These are phyloP conservation scores for Erythrocebus patas DNA, from an alignment of 2,113 vertebrate genomes.

Conservation along the genomic window DNA sequence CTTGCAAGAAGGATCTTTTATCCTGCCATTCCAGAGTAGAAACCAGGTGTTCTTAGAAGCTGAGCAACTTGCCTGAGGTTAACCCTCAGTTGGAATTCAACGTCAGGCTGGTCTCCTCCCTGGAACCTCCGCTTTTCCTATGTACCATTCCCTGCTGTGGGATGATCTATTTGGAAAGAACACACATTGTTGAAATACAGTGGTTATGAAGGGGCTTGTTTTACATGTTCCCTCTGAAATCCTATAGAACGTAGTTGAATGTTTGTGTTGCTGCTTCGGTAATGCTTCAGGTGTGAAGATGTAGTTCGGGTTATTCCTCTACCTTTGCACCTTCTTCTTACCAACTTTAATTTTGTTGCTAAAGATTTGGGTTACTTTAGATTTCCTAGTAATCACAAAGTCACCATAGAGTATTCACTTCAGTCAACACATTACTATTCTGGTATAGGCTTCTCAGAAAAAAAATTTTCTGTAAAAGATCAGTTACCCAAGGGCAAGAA, in stretches of 20 bases:
- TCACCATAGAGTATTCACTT: neutral
- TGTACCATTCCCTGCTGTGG: neutral
- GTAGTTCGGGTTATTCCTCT: neutral
- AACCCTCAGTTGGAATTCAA: neutral
- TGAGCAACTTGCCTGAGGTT: neutral
- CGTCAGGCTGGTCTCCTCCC: neutral
- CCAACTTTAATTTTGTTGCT: slow-evolving; percentile 21
- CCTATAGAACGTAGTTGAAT: neutral
- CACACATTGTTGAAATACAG: neutral
- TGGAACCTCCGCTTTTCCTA: neutral
- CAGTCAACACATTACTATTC: neutral
- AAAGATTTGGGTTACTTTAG: neutral
- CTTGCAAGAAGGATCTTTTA: neutral
- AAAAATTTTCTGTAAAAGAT: neutral
- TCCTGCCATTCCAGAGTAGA: neutral
- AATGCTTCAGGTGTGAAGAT: neutral
- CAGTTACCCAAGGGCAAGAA: neutral
- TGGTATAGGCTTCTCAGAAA: neutral
- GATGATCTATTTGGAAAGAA: neutral
- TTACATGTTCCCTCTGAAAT: neutral
- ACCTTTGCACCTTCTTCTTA: neutral
- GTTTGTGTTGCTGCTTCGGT: neutral
- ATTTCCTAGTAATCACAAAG: neutral
- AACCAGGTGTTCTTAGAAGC: neutral
- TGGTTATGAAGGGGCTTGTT: neutral